These are phyloP conservation scores for Oxyura jamaicensis DNA, from an alignment of 2,113 vertebrate species.

Conservation along the genomic window DNA sequence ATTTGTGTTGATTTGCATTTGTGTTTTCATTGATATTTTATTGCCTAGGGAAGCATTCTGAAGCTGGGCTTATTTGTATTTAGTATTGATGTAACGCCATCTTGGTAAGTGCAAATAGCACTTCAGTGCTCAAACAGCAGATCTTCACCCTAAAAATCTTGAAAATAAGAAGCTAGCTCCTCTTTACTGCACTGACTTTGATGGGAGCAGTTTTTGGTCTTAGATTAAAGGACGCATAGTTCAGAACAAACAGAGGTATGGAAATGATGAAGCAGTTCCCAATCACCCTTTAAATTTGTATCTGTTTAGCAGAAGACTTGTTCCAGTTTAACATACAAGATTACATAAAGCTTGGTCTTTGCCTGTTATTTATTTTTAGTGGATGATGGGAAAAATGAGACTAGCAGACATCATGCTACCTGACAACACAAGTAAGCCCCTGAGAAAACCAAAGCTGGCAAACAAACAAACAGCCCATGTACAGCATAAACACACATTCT, in stretches of 20 bases:
- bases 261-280: neutral
- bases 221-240: neutral
- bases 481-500: conserved; percentile 4
- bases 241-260: neutral
- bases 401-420: neutral
- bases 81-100: neutral
- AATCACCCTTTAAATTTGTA: neutral
- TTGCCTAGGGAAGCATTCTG: neutral
- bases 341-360: neutral
- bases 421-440: conserved; percentile 18
- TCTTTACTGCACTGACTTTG: neutral
- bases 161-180: neutral
- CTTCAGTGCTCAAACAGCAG: neutral
- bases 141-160: neutral
- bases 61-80: conserved; percentile 4
- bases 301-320: neutral
- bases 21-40: conserved; percentile 3
- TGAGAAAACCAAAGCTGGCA: conserved; percentile 45
- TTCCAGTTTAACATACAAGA: neutral
- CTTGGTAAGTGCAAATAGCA: neutral
- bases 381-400: neutral
- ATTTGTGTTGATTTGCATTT: neutral
- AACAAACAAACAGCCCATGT: neutral
- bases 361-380: neutral
- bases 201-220: neutral